Evolutionary conservation across 1,140 invertebrate genomes (phyloP).

Genomic region (Tetramorium alpestre): DNA sequence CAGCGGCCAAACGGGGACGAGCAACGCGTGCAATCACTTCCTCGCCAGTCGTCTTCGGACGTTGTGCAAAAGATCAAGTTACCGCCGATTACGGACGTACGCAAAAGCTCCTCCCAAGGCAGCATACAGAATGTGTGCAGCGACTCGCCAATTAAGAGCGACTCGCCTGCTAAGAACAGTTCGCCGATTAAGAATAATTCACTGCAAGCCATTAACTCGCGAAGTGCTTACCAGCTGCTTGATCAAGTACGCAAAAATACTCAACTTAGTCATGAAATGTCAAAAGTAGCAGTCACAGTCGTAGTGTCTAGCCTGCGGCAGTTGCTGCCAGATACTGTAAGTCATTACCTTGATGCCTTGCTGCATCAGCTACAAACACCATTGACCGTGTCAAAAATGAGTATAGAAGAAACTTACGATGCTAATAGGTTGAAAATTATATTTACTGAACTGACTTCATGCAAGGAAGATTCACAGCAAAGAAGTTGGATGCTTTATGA

Average conservation of each 20-base stretch:
- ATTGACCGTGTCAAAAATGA: constrained; percentile 87
- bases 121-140: constrained; percentile 66
- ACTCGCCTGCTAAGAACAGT: constrained; percentile 71
- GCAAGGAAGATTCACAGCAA: constrained; percentile 97
- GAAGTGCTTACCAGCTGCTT: constrained; percentile 90
- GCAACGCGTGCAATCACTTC: constrained; percentile 69
- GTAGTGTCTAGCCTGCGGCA: constrained; percentile 90
- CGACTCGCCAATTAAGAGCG: constrained; percentile 78
- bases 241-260: constrained; percentile 93
- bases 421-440: constrained; percentile 92
- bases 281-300: constrained; percentile 92
- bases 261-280: constrained; percentile 94
- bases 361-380: constrained; percentile 86
- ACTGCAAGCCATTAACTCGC: constrained; percentile 84
- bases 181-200: constrained; percentile 80
- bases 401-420: constrained; percentile 90
- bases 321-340: constrained; percentile 87
- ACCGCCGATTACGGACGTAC: constrained; percentile 67
- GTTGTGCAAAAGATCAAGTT: constrained; percentile 63
- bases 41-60: constrained; percentile 74
- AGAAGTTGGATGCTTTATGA: constrained; percentile 97
- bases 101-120: constrained; percentile 72
- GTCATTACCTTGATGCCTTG: constrained; percentile 87
- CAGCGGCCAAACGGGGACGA: constrained; percentile 58
- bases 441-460: constrained; percentile 92